phyloP scores from a whole-genome alignment of 2,888 invertebrate genomes.

The Epirrhoe alternata region DNA sequence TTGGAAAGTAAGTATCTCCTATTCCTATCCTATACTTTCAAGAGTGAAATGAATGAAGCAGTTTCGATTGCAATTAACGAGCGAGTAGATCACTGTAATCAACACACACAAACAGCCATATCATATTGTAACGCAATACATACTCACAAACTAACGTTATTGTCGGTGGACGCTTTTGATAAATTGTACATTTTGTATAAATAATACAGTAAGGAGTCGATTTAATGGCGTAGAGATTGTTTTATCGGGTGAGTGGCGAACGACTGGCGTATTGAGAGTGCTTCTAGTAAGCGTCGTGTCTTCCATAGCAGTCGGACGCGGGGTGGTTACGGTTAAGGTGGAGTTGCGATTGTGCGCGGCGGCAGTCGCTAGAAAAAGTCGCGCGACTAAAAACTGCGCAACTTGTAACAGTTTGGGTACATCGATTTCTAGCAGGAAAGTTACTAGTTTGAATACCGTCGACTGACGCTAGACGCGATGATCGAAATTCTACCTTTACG shows the following conservation, averaged over 20 bases:
- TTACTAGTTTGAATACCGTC: neutral
- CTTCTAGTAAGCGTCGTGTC: slow-evolving; percentile 83
- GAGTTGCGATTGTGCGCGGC: slow-evolving; percentile 28
- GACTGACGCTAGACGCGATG: slow-evolving; percentile 23
- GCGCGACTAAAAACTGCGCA: neutral
- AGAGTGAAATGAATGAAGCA: neutral
- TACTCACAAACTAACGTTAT: slow-evolving; percentile 55
- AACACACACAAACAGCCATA: slow-evolving; percentile 53
- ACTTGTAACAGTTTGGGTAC: neutral
- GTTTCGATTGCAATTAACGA: slow-evolving; percentile 4
- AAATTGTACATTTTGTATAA: slow-evolving; percentile 84
- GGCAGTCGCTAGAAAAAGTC: slow-evolving; percentile 11
- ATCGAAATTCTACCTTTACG: slow-evolving; percentile 68
- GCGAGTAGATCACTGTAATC: slow-evolving; percentile 57
- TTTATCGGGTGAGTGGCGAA: slow-evolving; percentile 72
- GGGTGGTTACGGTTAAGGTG: slow-evolving; percentile 50
- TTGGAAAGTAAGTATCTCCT: neutral
- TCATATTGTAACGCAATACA: slow-evolving; percentile 63
- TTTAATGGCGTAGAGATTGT: slow-evolving; percentile 72
- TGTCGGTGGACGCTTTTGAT: slow-evolving; percentile 74
- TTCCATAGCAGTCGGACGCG: slow-evolving; percentile 84
- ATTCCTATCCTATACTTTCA: too few relatives aligned
- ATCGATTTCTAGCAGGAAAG: neutral
- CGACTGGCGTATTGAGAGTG: slow-evolving; percentile 82
- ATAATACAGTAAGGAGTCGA: slow-evolving; percentile 80